These are phyloP conservation scores for Tenthredo notha DNA, from an alignment of 2,888 invertebrate species.

Conservation along the genomic window DNA sequence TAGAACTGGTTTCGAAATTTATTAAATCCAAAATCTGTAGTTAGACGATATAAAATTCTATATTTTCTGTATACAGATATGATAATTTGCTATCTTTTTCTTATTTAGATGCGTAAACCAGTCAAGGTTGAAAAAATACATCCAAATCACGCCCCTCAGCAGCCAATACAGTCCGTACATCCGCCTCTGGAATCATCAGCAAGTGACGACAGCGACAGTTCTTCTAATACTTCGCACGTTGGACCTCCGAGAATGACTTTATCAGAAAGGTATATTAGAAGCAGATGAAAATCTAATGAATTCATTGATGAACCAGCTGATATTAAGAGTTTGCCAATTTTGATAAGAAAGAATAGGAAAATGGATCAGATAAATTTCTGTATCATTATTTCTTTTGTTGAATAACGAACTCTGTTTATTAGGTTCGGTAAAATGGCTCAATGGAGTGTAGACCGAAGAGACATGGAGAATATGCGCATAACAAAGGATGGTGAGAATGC, in stretches of 20 bases:
- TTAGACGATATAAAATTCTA: not conserved
- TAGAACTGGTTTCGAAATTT: not conserved
- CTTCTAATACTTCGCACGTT: conserved; percentile 82
- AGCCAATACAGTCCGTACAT: conserved; percentile 68
- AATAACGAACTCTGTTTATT: conserved; percentile 42
- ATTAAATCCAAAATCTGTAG: not conserved
- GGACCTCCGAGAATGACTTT: conserved; percentile 85
- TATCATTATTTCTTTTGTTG: not conserved
- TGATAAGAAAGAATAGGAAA: not conserved
- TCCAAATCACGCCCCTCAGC: conserved; percentile 67
- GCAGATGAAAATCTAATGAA: not conserved
- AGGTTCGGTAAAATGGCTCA: conserved; percentile 95
- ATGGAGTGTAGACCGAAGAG: conserved; percentile 92
- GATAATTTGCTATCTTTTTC: not conserved
- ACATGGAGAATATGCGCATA: conserved; percentile 92
- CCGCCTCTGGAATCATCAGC: conserved; percentile 81
- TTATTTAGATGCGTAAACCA: conserved; percentile 72
- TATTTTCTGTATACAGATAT: not conserved
- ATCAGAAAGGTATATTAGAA: conserved; percentile 82
- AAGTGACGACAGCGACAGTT: conserved; percentile 82
- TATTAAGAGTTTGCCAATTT: too few relatives aligned
- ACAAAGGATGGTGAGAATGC: conserved; percentile 86
- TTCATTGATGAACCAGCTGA: not conserved
- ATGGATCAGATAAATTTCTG: not conserved
- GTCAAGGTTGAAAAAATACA: conserved; percentile 76